Conservation (phyloP, 2,797 vertebrate genomes). For the Champsocephalus gunnari region DNA sequence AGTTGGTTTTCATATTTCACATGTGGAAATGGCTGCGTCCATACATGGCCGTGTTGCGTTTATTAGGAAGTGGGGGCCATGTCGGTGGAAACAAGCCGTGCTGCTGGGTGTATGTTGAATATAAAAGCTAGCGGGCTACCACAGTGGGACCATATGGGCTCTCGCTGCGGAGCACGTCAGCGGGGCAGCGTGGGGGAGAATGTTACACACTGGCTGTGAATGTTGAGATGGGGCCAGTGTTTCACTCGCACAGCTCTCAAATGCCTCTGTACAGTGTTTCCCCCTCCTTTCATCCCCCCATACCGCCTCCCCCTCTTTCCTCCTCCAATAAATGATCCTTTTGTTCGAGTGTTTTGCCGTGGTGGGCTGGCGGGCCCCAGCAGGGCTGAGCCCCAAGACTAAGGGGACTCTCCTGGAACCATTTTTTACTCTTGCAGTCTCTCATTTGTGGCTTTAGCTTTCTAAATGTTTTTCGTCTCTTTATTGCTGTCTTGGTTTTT, state of each 20-base stretch:
- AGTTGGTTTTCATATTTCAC: slow-evolving; percentile 48
- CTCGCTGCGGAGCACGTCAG: slow-evolving; percentile 64
- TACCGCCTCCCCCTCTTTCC: slow-evolving; percentile 71
- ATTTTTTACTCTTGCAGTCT: slow-evolving; percentile 24
- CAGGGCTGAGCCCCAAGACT: slow-evolving; percentile 60
- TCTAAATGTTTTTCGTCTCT: slow-evolving; percentile 7
- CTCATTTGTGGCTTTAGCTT: slow-evolving; percentile 41
- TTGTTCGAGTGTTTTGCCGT: slow-evolving; percentile 78
- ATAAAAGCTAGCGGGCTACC: slow-evolving; percentile 45
- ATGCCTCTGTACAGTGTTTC: slow-evolving; percentile 79
- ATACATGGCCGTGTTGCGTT: slow-evolving; percentile 39
- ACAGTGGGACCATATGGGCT: slow-evolving; percentile 65
- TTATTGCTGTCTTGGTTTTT: slow-evolving; percentile 15
- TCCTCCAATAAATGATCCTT: slow-evolving; percentile 85
- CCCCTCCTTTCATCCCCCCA: slow-evolving; percentile 70
- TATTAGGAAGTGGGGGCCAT: slow-evolving; percentile 32
- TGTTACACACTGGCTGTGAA: slow-evolving; percentile 85
- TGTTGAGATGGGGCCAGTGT: slow-evolving; percentile 84
- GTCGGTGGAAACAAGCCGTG: slow-evolving; percentile 28
- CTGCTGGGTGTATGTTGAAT: slow-evolving; percentile 48
- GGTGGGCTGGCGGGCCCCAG: slow-evolving; percentile 66
- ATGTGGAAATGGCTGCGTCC: slow-evolving; percentile 52
- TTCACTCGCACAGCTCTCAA: slow-evolving; percentile 76
- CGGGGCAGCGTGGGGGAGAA: slow-evolving; percentile 62
- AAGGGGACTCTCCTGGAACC: slow-evolving; percentile 55